A percentile compares a stretch with the other conserved stretches of the same genome.
phyloP scores from a whole-genome alignment of 1,140 invertebrate genomes.

The Diploscapter pachys region DNA sequence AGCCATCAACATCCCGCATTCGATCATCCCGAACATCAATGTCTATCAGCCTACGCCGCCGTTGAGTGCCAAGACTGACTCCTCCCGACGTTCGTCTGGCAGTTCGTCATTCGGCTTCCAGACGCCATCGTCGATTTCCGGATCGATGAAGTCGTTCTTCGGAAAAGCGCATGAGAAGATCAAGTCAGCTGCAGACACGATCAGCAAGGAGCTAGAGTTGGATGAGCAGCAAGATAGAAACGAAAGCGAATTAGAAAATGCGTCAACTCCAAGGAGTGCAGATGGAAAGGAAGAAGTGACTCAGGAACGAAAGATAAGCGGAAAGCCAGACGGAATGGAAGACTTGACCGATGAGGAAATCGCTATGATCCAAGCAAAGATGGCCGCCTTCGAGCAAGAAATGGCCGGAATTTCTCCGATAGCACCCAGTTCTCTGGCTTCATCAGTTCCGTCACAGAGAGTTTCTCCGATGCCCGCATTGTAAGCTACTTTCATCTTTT shows the following conservation, averaged over 20 bases:
- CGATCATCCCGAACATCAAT: too few species aligned
- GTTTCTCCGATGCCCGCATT: too few species aligned
- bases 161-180: slow-evolving; percentile 1
- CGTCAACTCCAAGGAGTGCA: too few species aligned
- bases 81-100: slow-evolving; percentile 11
- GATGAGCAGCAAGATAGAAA: background rate
- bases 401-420: slow-evolving; percentile 4
- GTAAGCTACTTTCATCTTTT: too few species aligned
- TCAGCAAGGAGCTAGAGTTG: slow-evolving; percentile 10
- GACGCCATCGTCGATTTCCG: slow-evolving; percentile 21
- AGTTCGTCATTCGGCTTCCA: slow-evolving; percentile 5
- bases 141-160: slow-evolving; percentile 15
- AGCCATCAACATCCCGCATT: background rate
- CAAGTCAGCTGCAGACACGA: slow-evolving; percentile 15
- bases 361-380: background rate
- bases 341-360: slow-evolving; percentile 25
- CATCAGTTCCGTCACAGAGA: too few species aligned
- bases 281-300: too few species aligned
- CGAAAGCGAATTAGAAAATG: background rate
- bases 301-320: background rate
- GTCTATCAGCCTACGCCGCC: background rate
- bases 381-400: slow-evolving; percentile 9
- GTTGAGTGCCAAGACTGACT: background rate
- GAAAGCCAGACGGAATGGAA: background rate
- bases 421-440: background rate